Evolutionary conservation across 2,888 invertebrate genomes (phyloP).

Genomic region (Alcis repandata): DNA sequence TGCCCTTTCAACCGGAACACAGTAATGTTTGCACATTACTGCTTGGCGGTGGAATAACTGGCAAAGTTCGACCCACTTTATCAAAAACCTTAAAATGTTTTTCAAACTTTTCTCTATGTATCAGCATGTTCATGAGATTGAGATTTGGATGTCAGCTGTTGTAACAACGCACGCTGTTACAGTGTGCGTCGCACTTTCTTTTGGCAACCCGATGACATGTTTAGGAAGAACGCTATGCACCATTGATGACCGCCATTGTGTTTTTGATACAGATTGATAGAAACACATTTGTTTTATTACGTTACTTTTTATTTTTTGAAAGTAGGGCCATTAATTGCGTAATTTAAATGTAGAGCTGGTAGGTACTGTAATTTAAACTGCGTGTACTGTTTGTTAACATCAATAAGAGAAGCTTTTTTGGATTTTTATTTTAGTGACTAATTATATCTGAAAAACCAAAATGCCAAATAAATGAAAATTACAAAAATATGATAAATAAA

Average conservation of each 20-base stretch:
- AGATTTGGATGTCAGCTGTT: no score
- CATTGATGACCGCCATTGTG: slow-evolving; percentile 42
- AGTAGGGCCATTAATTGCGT: slow-evolving; percentile 31
- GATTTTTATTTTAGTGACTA: not conserved
- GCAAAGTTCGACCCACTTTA: not conserved
- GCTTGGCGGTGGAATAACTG: no score
- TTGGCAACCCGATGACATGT: slow-evolving; percentile 24
- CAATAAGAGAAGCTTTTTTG: not conserved
- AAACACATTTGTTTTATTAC: slow-evolving; percentile 39
- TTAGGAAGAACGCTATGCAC: slow-evolving; percentile 37
- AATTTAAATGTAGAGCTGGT: slow-evolving; percentile 22
- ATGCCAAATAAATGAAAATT: no score
- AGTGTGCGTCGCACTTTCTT: no score
- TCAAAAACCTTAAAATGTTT: no score
- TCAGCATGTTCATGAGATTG: no score
- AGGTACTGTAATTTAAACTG: not conserved
- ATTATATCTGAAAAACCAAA: no score
- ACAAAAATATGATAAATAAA: no score
- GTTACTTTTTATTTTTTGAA: slow-evolving; percentile 40
- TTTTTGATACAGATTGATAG: slow-evolving; percentile 46
- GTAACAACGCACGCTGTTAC: no score
- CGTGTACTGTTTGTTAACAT: slow-evolving; percentile 8
- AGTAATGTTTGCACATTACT: no score
- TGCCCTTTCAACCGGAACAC: no score
- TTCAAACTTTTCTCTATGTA: not conserved